Evolutionary conservation across 1,140 invertebrate species (phyloP).

Genomic region (Drosophila tani): DNA sequence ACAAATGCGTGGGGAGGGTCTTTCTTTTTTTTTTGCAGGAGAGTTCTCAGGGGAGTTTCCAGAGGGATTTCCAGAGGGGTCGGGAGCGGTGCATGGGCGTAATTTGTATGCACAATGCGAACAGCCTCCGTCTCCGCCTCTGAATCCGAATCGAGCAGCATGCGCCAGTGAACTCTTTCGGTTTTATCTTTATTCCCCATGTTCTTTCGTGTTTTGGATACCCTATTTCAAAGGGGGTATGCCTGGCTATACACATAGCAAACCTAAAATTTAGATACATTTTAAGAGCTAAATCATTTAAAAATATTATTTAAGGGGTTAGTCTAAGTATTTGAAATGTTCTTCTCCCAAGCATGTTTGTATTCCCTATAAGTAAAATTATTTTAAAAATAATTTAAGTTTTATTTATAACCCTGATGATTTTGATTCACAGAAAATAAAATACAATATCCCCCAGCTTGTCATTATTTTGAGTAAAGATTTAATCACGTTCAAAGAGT

Average conservation of each 20-base stretch:
- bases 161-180: constrained; percentile 57
- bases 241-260: background rate
- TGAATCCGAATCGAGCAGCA: constrained; percentile 48
- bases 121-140: constrained; percentile 38
- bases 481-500: background rate
- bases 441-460: background rate
- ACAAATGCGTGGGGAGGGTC: constrained; percentile 43
- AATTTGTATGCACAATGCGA: constrained; percentile 79
- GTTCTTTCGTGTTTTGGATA: constrained; percentile 29
- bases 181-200: constrained; percentile 65
- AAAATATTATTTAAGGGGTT: background rate
- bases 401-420: too few species aligned
- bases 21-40: background rate
- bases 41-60: background rate
- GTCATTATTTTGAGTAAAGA: background rate
- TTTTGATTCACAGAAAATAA: background rate
- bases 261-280: too few species aligned
- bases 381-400: too few species aligned
- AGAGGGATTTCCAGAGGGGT: constrained; percentile 28
- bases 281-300: too few species aligned
- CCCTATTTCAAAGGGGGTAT: background rate
- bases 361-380: too few species aligned
- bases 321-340: background rate
- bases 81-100: constrained; percentile 55
- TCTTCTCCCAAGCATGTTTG: too few species aligned